A percentile compares a stretch with the other conserved stretches of the same genome.
Evolutionary conservation across 2,888 invertebrate species (phyloP).

Genomic region (Elegia similella): DNA sequence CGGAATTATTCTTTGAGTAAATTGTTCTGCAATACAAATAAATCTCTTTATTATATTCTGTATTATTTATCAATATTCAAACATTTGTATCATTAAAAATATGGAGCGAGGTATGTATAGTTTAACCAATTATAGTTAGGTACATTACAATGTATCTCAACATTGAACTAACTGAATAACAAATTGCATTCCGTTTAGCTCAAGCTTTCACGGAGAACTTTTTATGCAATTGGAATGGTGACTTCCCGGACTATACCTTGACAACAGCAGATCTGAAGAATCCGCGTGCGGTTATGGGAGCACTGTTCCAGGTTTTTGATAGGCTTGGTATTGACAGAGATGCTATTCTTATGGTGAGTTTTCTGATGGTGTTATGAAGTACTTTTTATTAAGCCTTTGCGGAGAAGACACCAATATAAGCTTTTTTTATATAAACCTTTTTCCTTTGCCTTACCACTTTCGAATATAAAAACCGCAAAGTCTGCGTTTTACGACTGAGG

Average conservation of each 20-base stretch:
- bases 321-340: conserved; percentile 62
- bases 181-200: conserved; percentile 27
- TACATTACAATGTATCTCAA: not conserved
- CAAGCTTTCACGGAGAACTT: conserved; percentile 46
- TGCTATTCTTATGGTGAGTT: conserved; percentile 51
- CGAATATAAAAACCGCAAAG: too few species aligned
- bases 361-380: not conserved
- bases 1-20: too few species aligned
- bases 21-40: too few species aligned
- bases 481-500: too few species aligned
- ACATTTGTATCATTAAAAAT: not conserved
- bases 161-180: not conserved
- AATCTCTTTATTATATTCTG: too few species aligned
- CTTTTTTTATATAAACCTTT: too few species aligned
- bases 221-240: conserved; percentile 55
- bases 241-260: conserved; percentile 51
- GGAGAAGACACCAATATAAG: too few species aligned
- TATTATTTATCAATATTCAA: not conserved
- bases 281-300: conserved; percentile 58
- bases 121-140: not conserved
- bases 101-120: conserved; percentile 23
- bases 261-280: conserved; percentile 53
- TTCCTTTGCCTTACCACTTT: too few species aligned
- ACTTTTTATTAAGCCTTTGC: not conserved
- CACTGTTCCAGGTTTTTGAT: conserved; percentile 55